Evolutionary conservation across 2,888 invertebrate species (phyloP), one percentile per base, ranked within the genome.

Genomic region (Lacanobia oleracea): DNA sequence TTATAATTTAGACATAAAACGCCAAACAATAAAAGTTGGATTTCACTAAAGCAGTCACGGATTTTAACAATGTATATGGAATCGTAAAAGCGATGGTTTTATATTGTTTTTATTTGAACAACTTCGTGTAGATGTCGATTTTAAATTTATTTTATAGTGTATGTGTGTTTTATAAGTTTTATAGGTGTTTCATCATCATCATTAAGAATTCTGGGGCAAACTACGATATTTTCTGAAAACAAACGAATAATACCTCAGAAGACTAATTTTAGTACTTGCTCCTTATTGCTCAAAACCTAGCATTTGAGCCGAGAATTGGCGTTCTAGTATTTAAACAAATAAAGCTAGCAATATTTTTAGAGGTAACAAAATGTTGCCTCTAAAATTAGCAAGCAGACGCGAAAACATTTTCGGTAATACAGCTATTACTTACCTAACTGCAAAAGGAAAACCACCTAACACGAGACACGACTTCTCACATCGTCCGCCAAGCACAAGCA

Each of bases 1-100:
- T 83, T 72, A 75, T 86, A 82, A 84, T 84, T 74, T 79, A 84
- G 86, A 86, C 86, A 79, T 85, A 80, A 84, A 75, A 80, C 37
- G 59, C 56, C 54, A 60, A 71, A 82, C 67, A 84, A 80, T 82
- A 82, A 86, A 86, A 84, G n/a, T 70, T 51, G 61, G 18, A 67
- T 82, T 73, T 79, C 77, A 82, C 72, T 75, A 71, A 76, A 82
- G 66, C 62, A 75, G 59, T 70, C 64, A 75, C 77, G 76, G 81
- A 80, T 82, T 71, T 57, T 57, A 77, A 76, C 74, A 77, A 66
- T 69, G 65, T 70, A 59, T 43, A 18, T 70, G 33, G 43, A 69
- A 66, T 75, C 70, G 75, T 86, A 77, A 81, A 84, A 69, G 60
- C 37, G 69, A 72, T 79, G 12, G 33, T 70, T 72, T 80, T 68